These are phyloP conservation scores for Oryzias curvinotus DNA, from an alignment of 2,113 vertebrate genomes.

Conservation along the genomic window DNA sequence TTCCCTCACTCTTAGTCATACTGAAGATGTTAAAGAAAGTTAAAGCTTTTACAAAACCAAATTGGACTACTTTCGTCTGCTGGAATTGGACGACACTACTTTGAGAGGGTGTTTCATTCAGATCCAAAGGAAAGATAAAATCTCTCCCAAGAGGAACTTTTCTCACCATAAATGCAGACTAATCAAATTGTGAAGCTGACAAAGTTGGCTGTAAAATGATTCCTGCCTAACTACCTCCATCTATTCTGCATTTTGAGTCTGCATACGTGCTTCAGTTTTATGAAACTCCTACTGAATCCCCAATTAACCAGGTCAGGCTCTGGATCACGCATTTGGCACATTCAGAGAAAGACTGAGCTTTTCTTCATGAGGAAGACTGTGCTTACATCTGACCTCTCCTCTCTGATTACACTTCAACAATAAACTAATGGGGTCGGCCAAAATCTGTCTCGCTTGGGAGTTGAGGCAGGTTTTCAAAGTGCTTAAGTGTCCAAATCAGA, in stretches of 20 bases:
- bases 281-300: neutral
- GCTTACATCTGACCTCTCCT: neutral
- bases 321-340: constrained; percentile 1
- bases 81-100: neutral
- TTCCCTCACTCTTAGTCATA: neutral
- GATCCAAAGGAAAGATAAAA: neutral
- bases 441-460: constrained; percentile 5
- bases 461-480: constrained; percentile 11
- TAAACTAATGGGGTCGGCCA: constrained; percentile 13
- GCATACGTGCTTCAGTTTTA: neutral
- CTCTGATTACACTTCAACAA: constrained; percentile 19
- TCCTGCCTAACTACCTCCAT: no score
- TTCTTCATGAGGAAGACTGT: neutral
- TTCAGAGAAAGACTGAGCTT: neutral
- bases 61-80: neutral
- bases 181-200: neutral
- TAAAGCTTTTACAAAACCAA: neutral
- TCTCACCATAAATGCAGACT: neutral
- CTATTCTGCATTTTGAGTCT: neutral
- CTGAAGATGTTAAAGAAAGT: neutral
- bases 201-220: constrained; percentile 1
- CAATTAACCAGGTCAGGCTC: constrained; percentile 8
- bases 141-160: neutral
- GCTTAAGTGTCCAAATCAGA: constrained; percentile 22
- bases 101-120: neutral